Evolutionary conservation across 2,113 vertebrate genomes (phyloP).

Genomic region (Coreoperca whiteheadi): DNA sequence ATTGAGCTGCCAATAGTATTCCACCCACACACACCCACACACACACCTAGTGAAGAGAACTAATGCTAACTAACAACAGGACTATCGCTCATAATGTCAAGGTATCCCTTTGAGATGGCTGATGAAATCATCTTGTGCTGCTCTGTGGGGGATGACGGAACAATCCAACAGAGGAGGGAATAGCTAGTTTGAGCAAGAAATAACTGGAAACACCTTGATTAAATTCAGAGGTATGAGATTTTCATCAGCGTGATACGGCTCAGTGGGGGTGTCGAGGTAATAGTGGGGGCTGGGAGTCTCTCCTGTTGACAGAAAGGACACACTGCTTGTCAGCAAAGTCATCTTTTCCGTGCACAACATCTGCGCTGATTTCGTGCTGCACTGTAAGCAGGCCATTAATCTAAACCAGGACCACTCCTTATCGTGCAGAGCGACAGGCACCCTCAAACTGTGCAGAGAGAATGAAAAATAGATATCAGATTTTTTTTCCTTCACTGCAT

Average conservation of each 20-base stretch:
- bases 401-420: conserved; percentile 67
- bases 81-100: conserved; percentile 56
- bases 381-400: conserved; percentile 79
- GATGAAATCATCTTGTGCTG: conserved; percentile 42
- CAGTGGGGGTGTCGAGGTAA: conserved; percentile 60
- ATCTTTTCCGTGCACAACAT: conserved; percentile 74
- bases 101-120: conserved; percentile 48
- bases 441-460: conserved; percentile 53
- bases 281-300: conserved; percentile 50
- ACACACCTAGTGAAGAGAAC: conserved; percentile 21
- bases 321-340: conserved; percentile 83
- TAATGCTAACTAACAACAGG: conserved; percentile 56
- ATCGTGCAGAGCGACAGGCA: conserved; percentile 67
- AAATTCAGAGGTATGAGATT: conserved; percentile 75
- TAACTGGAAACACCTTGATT: conserved; percentile 70
- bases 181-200: conserved; percentile 52
- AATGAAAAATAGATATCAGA: conserved; percentile 69
- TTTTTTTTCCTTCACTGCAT: conserved; percentile 36
- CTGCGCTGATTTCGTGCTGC: conserved; percentile 65
- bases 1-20: conserved; percentile 55
- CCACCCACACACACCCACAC: conserved; percentile 20
- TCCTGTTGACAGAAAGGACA: conserved; percentile 74
- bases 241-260: conserved; percentile 69
- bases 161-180: conserved; percentile 7
- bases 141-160: conserved; percentile 40